Evolutionary conservation across 2,113 vertebrate genomes (phyloP).

Genomic region (Abramis brama): DNA sequence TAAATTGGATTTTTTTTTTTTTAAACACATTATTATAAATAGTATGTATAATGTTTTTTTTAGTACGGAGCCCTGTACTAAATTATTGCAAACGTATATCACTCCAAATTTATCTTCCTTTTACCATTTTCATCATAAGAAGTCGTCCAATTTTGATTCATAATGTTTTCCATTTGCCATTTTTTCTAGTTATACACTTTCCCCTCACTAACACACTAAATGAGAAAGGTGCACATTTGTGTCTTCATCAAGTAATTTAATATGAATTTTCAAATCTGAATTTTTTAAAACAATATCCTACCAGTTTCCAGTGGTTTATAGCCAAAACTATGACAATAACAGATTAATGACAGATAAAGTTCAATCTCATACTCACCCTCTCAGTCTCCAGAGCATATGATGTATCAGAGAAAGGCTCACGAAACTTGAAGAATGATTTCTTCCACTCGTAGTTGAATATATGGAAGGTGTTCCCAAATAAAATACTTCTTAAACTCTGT

Average conservation of each 20-base stretch:
- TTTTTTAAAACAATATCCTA: background rate
- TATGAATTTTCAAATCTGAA: background rate
- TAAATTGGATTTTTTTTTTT: no score
- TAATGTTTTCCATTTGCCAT: background rate
- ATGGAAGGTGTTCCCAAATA: slow-evolving; percentile 75
- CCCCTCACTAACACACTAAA: background rate
- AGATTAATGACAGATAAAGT: background rate
- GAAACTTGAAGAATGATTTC: slow-evolving; percentile 79
- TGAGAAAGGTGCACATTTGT: background rate
- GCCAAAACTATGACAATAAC: background rate
- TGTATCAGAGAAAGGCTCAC: slow-evolving; percentile 68
- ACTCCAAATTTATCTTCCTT: background rate
- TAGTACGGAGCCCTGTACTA: background rate
- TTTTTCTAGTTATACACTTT: background rate
- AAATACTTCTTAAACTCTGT: slow-evolving; percentile 77
- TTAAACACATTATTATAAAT: no score
- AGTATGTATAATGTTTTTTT: background rate
- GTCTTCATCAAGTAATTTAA: background rate
- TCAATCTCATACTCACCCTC: slow-evolving; percentile 68
- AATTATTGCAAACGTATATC: background rate
- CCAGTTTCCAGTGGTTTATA: background rate
- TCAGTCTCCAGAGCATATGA: slow-evolving; percentile 79
- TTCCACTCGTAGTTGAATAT: slow-evolving; percentile 81
- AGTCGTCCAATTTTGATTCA: background rate
- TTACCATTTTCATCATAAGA: background rate